Conservation (phyloP, 2,113 vertebrate genomes). For the Bambusicola thoracicus region DNA sequence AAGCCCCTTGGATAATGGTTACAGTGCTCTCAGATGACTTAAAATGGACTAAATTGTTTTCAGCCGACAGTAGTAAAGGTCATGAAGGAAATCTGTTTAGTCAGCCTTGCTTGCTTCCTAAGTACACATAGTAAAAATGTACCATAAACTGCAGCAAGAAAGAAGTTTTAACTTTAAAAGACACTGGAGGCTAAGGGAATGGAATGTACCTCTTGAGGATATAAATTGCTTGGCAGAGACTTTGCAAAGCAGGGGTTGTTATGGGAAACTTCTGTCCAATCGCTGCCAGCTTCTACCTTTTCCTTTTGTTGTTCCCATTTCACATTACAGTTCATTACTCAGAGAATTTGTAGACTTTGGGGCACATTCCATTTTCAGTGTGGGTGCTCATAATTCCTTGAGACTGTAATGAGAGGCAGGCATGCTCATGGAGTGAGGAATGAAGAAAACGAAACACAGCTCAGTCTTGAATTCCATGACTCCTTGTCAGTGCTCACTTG, state of each 20-base stretch:
- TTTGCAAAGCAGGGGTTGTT: not conserved
- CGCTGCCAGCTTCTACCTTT: not conserved
- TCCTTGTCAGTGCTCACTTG: not conserved
- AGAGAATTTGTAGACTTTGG: not conserved
- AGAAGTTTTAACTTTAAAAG: slow-evolving; percentile 38
- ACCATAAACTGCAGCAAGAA: slow-evolving; percentile 38
- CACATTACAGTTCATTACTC: not conserved
- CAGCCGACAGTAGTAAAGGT: slow-evolving; percentile 74
- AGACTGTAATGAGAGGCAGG: not conserved
- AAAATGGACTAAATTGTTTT: slow-evolving; percentile 79
- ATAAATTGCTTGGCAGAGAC: not conserved
- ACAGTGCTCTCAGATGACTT: slow-evolving; percentile 76
- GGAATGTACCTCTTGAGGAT: not conserved
- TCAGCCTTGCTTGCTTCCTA: slow-evolving; percentile 54
- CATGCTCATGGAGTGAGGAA: not conserved
- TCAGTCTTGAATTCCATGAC: not conserved
- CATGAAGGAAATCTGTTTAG: slow-evolving; percentile 72
- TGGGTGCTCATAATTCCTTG: not conserved
- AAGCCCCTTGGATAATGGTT: slow-evolving; percentile 74
- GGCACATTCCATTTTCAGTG: not conserved
- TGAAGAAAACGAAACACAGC: not conserved
- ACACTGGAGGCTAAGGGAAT: not conserved
- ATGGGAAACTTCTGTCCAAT: not conserved
- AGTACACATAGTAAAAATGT: slow-evolving; percentile 52
- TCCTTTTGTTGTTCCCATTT: not conserved